A percentile compares a stretch with the other conserved stretches of the same genome.
Evolutionary conservation across 64 coral and sea anemone species (phyloP).

Genomic region (Porites australiensis): DNA sequence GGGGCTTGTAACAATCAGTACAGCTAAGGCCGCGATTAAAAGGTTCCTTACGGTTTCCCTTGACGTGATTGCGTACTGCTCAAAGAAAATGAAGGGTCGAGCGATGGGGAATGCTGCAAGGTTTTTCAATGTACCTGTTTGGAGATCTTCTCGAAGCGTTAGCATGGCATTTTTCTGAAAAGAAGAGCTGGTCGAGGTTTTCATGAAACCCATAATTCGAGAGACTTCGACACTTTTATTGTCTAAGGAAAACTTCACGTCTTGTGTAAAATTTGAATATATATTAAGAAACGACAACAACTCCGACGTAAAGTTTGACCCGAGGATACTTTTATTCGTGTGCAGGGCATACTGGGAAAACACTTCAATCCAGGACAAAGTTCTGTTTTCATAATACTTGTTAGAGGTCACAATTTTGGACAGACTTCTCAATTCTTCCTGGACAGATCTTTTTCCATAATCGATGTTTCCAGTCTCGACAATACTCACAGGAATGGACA

Average conservation of each 20-base stretch:
- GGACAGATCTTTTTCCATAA: constrained; percentile 23
- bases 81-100: constrained; percentile 53
- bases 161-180: constrained; percentile 37
- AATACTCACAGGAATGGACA: constrained; percentile 29
- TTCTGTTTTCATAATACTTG: constrained; percentile 10
- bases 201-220: constrained; percentile 30
- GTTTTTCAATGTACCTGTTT: background rate
- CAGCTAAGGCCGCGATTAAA: constrained; percentile 54
- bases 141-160: constrained; percentile 29
- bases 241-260: constrained; percentile 41
- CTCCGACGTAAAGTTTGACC: constrained; percentile 19
- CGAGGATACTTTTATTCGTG: background rate
- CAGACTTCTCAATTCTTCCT: constrained; percentile 42
- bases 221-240: constrained; percentile 2
- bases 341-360: constrained; percentile 17
- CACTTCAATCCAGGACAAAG: constrained; percentile 38
- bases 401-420: constrained; percentile 54
- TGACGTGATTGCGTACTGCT: constrained; percentile 52
- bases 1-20: constrained; percentile 56
- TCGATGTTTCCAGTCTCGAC: constrained; percentile 3
- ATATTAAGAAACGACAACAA: constrained; percentile 15
- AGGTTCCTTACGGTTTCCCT: constrained; percentile 71
- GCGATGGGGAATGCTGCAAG: constrained; percentile 17
- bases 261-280: constrained; percentile 40
- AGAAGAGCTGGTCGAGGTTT: background rate